Evolutionary conservation across 2,888 invertebrate species (phyloP).

Genomic region (Eupithecia subfuscata): DNA sequence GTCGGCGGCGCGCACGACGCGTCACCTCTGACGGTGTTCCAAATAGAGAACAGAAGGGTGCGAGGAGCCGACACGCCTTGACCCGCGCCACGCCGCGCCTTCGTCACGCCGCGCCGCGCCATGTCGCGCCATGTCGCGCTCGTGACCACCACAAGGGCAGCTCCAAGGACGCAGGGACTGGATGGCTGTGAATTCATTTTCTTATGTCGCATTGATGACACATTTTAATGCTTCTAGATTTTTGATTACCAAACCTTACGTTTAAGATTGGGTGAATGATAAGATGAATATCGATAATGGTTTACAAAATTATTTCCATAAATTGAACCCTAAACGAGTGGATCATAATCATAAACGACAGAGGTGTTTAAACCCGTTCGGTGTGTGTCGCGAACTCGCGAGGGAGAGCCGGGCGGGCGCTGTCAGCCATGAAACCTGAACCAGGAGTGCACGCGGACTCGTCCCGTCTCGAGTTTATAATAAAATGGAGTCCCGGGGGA

Average conservation of each 20-base stretch:
- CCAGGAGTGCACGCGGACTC: background rate
- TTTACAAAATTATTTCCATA: background rate
- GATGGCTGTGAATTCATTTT: too few relatives aligned
- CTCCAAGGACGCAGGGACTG: too few relatives aligned
- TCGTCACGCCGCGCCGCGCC: too few relatives aligned
- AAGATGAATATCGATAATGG: background rate
- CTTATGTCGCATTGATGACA: background rate
- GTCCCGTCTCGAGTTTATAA: conserved; percentile 21
- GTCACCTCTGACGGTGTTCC: too few relatives aligned
- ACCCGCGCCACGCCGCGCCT: too few relatives aligned
- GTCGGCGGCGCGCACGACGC: too few relatives aligned
- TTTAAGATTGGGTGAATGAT: background rate
- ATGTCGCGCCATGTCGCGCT: too few relatives aligned
- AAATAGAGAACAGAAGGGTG: too few relatives aligned
- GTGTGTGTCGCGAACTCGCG: too few relatives aligned
- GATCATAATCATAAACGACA: background rate
- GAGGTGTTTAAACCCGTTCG: background rate
- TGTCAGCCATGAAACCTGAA: conserved; percentile 20
- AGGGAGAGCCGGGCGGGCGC: background rate
- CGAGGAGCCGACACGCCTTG: too few relatives aligned
- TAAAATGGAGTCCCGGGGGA: conserved; percentile 27
- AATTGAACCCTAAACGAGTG: background rate
- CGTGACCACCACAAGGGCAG: too few relatives aligned
- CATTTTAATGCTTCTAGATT: background rate
- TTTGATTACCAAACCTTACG: background rate